These are phyloP conservation scores for Strigamia crassipes DNA, from an alignment of 2,888 invertebrate genomes.

Conservation along the genomic window DNA sequence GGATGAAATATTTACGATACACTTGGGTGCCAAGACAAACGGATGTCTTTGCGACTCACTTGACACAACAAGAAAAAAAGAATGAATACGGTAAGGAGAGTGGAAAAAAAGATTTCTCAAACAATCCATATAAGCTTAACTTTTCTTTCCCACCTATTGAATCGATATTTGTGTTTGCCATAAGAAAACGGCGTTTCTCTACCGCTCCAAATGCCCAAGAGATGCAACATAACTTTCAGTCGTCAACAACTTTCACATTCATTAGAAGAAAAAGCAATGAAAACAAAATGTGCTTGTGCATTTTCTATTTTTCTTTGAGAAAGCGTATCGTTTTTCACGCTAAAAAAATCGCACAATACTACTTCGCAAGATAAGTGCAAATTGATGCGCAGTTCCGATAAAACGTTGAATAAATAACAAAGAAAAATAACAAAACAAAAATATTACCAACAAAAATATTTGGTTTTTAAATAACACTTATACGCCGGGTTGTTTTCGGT, in stretches of 20 bases:
- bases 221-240: not conserved
- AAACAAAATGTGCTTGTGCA: not conserved
- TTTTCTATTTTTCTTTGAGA: not conserved
- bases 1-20: constrained; percentile 36
- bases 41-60: constrained; percentile 30
- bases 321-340: not conserved
- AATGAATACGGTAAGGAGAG: not conserved
- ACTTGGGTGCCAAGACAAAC: constrained; percentile 38
- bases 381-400: not conserved
- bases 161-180: not conserved
- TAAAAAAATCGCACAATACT: not conserved
- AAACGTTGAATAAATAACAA: not conserved
- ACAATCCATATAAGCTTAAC: not conserved
- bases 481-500: too few relatives aligned
- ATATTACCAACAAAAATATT: not conserved
- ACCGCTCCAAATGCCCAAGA: not conserved
- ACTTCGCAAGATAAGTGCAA: not conserved
- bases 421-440: not conserved
- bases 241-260: not conserved
- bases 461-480: too few relatives aligned
- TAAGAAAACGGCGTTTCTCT: not conserved
- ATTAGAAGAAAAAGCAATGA: not conserved
- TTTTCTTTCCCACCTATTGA: not conserved
- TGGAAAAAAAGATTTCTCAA: not conserved
- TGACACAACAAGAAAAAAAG: not conserved